A percentile compares a stretch with the other conserved stretches of the same genome.
Evolutionary conservation across 1,140 invertebrate species (phyloP).

Genomic region (Listronotus bonariensis): DNA sequence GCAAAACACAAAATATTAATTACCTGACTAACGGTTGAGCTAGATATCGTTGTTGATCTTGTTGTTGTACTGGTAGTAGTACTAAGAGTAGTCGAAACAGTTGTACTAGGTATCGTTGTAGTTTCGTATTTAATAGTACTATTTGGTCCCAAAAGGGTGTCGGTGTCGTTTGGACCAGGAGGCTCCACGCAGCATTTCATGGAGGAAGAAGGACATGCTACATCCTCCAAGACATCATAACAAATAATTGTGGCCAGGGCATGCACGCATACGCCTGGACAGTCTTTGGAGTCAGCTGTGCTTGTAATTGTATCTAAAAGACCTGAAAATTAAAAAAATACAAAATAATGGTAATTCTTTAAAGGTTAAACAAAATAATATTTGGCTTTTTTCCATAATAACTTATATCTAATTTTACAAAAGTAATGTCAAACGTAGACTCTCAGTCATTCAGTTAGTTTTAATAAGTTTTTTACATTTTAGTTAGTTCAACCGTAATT

Average conservation of each 20-base stretch:
- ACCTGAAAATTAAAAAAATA: conserved; percentile 62
- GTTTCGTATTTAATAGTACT: conserved; percentile 39
- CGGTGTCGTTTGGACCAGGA: conserved; percentile 57
- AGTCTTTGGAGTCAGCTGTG: conserved; percentile 79
- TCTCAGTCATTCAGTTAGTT: too few species aligned
- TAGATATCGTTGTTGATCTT: conserved; percentile 17
- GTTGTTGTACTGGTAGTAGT: conserved; percentile 16
- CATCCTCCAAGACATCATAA: conserved; percentile 79
- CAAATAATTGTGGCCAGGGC: conserved; percentile 81
- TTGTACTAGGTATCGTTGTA: conserved; percentile 52
- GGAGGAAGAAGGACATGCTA: conserved; percentile 73
- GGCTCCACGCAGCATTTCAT: conserved; percentile 84
- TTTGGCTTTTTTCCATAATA: too few species aligned
- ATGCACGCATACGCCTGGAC: conserved; percentile 84
- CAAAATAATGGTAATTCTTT: too few species aligned
- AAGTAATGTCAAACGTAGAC: too few species aligned
- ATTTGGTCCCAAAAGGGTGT: conserved; percentile 51
- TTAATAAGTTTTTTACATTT: too few species aligned
- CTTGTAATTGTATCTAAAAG: conserved; percentile 81
- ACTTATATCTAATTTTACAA: too few species aligned
- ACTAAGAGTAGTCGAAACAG: conserved; percentile 25
- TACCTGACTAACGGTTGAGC: conserved; percentile 42
- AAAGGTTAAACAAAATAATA: too few species aligned
- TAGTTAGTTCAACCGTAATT: too few species aligned
- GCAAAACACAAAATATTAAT: background rate